These are phyloP conservation scores for Odontocerum albicorne DNA, from an alignment of 2,888 invertebrate species.

Conservation along the genomic window DNA sequence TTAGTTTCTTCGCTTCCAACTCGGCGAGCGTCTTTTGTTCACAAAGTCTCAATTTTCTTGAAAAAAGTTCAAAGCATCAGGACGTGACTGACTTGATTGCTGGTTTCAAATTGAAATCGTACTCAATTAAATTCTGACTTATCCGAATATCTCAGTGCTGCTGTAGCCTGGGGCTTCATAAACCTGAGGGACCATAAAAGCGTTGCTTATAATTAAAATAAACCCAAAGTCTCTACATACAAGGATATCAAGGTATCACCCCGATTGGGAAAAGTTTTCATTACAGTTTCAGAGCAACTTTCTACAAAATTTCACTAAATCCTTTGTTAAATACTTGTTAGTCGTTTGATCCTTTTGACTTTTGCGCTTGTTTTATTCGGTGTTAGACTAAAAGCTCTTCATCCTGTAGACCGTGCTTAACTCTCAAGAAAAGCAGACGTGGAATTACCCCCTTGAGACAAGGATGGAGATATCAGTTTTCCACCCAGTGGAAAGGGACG, in stretches of 20 bases:
- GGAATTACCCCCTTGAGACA: slow-evolving; percentile 33
- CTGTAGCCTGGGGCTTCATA: slow-evolving; percentile 17
- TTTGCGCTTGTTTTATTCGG: too few relatives aligned
- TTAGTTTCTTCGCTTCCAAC: too few relatives aligned
- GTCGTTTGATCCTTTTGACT: too few relatives aligned
- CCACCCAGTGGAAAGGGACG: slow-evolving; percentile 21
- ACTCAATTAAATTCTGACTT: slow-evolving; percentile 25
- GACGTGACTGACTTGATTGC: slow-evolving; percentile 12
- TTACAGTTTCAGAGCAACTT: not conserved
- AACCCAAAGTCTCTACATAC: slow-evolving; percentile 23
- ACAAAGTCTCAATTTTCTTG: too few relatives aligned
- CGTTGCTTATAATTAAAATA: slow-evolving; percentile 36
- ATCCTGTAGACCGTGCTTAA: slow-evolving; percentile 9
- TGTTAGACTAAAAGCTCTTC: too few relatives aligned
- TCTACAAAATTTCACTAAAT: too few relatives aligned
- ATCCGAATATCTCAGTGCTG: slow-evolving; percentile 17
- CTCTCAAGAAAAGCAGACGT: slow-evolving; percentile 24
- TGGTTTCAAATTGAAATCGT: slow-evolving; percentile 26
- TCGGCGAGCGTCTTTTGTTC: too few relatives aligned
- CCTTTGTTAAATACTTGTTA: too few relatives aligned
- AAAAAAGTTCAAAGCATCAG: slow-evolving; percentile 8
- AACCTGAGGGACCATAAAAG: slow-evolving; percentile 33
- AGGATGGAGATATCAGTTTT: slow-evolving; percentile 24
- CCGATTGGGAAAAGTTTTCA: not conserved
- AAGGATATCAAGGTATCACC: slow-evolving; percentile 10